Conservation (phyloP, 2,888 invertebrate genomes). For the Brenthis hecate region DNA sequence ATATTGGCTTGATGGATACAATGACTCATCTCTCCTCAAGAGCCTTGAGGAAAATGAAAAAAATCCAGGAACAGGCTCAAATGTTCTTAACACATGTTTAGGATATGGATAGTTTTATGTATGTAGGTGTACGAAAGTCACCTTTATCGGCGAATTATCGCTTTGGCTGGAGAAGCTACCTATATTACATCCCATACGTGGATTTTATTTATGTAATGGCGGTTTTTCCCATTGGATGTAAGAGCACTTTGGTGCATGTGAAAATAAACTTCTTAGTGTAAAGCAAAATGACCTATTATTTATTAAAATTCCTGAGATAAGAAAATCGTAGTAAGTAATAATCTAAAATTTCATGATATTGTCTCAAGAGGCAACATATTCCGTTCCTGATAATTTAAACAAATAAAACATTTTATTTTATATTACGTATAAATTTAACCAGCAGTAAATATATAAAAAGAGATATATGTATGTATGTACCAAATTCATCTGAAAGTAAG, state of each 20-base stretch:
- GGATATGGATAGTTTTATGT: conserved; percentile 39
- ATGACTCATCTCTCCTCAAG: conserved; percentile 54
- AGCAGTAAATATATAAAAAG: too few relatives aligned
- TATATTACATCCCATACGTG: conserved; percentile 44
- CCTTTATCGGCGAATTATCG: conserved; percentile 28
- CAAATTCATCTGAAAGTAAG: too few relatives aligned
- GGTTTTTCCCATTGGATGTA: conserved; percentile 63
- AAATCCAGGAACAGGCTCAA: conserved; percentile 58
- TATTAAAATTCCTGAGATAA: not conserved
- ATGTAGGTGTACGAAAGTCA: conserved; percentile 15
- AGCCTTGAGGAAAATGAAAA: conserved; percentile 58
- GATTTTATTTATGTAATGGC: conserved; percentile 55
- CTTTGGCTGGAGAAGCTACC: conserved; percentile 28
- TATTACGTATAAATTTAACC: too few relatives aligned
- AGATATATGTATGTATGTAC: too few relatives aligned
- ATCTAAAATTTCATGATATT: not conserved
- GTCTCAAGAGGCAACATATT: not conserved
- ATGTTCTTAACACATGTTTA: conserved; percentile 66
- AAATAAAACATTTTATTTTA: too few relatives aligned
- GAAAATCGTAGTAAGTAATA: not conserved
- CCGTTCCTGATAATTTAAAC: too few relatives aligned
- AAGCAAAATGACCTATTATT: conserved; percentile 50
- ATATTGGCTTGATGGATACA: conserved; percentile 50
- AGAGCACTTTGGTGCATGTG: conserved; percentile 71
- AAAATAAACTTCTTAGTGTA: conserved; percentile 76